Percentiles rank a stretch among this genome's conserved stretches.
Evolutionary conservation across 92 coral and sea anemone species (phyloP).

Genomic region (Zoanthus sansibaricus): DNA sequence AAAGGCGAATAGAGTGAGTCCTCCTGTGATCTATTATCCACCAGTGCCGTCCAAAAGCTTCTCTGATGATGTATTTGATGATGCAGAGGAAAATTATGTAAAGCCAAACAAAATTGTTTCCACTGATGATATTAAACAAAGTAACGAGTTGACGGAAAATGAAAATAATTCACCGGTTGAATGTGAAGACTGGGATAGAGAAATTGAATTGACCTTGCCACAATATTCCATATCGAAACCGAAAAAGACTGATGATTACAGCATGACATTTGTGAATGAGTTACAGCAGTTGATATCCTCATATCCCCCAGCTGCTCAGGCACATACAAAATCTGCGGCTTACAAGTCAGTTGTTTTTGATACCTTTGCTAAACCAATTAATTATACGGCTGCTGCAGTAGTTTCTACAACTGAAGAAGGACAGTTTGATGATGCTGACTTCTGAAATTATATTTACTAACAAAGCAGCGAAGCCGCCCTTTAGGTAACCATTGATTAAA

Average conservation of each 20-base stretch:
- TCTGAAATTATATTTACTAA: not conserved
- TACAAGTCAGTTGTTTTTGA: conserved; percentile 44
- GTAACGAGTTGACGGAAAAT: not conserved
- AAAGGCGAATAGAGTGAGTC: too few relatives aligned
- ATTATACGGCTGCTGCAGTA: not conserved
- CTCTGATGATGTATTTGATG: conserved; percentile 5
- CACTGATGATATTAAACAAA: not conserved
- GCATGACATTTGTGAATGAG: not conserved
- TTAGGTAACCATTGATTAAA: too few relatives aligned
- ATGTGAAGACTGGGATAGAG: conserved; percentile 37
- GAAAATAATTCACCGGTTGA: not conserved
- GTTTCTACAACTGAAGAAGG: conserved; percentile 18
- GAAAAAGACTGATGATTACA: not conserved
- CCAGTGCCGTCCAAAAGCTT: not conserved
- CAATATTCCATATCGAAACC: not conserved
- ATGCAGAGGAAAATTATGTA: conserved; percentile 32
- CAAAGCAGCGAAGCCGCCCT: not conserved
- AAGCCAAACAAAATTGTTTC: not conserved
- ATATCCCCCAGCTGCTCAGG: conserved; percentile 36
- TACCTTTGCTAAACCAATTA: not conserved
- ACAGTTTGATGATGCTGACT: conserved; percentile 40
- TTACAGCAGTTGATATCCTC: conserved; percentile 35
- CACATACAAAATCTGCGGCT: conserved; percentile 14
- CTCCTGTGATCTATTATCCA: conserved; percentile 20
- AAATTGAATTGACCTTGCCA: conserved; percentile 25